Base-by-base conservation (phyloP, 2,113 vertebrate genomes). In the Semnornis frantzii region DNA sequence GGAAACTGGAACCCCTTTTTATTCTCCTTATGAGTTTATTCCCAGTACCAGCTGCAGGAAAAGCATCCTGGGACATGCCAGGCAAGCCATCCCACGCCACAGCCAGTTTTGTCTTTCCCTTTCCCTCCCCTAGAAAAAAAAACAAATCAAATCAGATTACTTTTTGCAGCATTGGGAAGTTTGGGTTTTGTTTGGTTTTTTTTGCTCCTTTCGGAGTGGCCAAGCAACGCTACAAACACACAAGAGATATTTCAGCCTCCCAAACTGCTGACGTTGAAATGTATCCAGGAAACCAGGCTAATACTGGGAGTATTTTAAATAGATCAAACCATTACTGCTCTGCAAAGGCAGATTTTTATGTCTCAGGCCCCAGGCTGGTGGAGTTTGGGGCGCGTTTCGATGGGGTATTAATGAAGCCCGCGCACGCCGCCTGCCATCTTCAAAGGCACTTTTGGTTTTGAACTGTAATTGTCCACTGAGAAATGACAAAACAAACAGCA, bases 401-500 rank as follows among this genome's bases (percentile, higher is more conserved):
- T 37, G 46, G 87, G 8, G 72, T 55, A 84, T 87, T 95, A 89
- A 95, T 82, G 82, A 92, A 94, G 63, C 69, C 69, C 6, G 3
- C 37, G 2, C 19, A 27, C 2, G 3, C 44, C 5, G 18, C 92
- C 20, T 20, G 15, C 4, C 0, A 52, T 87, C 87, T 91, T 94
- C 95, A 96, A 92, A 95, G 86, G 75, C 86, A 3, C 52, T 90
- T 76, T 71, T 89, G 87, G 15, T 92, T 95, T 82, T 79, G 92
- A 97, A 59, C 78, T 91, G 92, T 94, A 96, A 94, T 91, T 94
- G 92, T 95, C 94, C 95, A 85, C 94, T 90, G 95, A 96, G 95
- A 96, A 93, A 97, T 93, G 90, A 90, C 92, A 96, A 96, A 96
- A 94, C 87, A 96, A 97, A 96, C 83, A 91, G 92, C 92, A 95